Evolutionary conservation across 2,888 invertebrate genomes (phyloP), one percentile per base, ranked within the genome.

Genomic region (Chorisops tibialis): DNA sequence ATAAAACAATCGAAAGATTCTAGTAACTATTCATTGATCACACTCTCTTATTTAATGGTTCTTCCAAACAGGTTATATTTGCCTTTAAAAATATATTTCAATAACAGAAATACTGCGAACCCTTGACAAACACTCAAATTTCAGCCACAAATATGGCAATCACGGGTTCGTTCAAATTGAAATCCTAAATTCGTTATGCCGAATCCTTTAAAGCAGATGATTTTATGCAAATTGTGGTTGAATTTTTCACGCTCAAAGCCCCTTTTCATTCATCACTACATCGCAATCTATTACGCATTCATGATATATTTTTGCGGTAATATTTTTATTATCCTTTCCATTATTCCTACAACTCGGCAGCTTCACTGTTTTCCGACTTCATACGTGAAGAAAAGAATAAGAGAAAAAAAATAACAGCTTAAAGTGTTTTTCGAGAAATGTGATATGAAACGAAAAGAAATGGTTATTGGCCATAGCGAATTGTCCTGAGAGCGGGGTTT

Each of bases 221-320:
- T n/a, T 21, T 52, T 52, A 52, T 52, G 52, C 52, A 52, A 52
- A 52, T 52, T 52, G n/a, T 19, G 38, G 38, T 52, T n/a, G 37
- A 38, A 38, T 52, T 52, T 39, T 52, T 38, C 21, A 52, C 52
- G 52, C 38, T 52, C 18, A 7, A 21, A 7, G 39, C 19, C 38
- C 52, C 52, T 52, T 39, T 38, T 16, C 19, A 9, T n/a, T n/a
- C n/a, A n/a, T n/a, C n/a, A 12, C 47, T n/a, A 16, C 6, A 21
- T 12, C 38, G 18, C 39, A 52, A 7, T 35, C 14, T 9, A 52
- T 52, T 52, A 39, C 12, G 39, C 38, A 52, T 52, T 52, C 52
- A 52, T 52, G 38, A 18, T 19, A 52, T 52, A 52, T 52, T 52
- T 52, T 52, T 52, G 21, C 39, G 52, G 52, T 52, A 21, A 52